Base-by-base conservation (phyloP, 2,888 invertebrate species). In the Tiliacea citrago region DNA sequence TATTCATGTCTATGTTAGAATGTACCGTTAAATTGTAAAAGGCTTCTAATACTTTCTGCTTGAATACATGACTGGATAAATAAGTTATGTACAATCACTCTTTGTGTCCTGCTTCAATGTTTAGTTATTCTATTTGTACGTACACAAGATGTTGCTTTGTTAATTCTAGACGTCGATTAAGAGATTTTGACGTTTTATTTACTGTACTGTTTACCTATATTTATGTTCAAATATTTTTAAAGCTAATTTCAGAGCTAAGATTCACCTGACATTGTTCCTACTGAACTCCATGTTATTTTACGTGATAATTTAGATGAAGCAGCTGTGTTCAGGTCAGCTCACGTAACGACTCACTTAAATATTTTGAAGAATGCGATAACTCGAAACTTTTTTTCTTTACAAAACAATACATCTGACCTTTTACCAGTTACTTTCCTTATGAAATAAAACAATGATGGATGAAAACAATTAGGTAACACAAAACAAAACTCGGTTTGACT, bases 1-100 rank as follows among this genome's bases (percentile, higher is more conserved):
- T 82, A 86, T 90, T 88, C 81, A 84, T 68, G 71, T 76, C 68
- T 69, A 58, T 86, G 62, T 77, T 78, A 74, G 73, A 53, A 75
- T 69, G 65, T 73, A 51, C 78, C 77, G 84, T 81, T 86, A 84
- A 68, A 85, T 84, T 84, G 81, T 83, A 77, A 78, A 81, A 82
- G 24, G 74, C 77, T 72, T 81, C 58, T 62, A 75, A 75, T 77
- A 86, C 75, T 81, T 77, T 79, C 76, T 72, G 77, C 66, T 81
- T 29, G 67, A 66, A 67, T 65, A 85, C 67, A 77, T 77, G 69
- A 77, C 78, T 82, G 53, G 82, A 39, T 69, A 68, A 73, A 82
- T 82, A 85, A 69, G 70, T 82, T 77, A 77, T 73, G 55, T 60
- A 35, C 69, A 69, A 67, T 73, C 60, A 85, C 62, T 42, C 63